Evolutionary conservation across 2,888 invertebrate genomes (phyloP).

Genomic region (Drosophila hawaiiensis): DNA sequence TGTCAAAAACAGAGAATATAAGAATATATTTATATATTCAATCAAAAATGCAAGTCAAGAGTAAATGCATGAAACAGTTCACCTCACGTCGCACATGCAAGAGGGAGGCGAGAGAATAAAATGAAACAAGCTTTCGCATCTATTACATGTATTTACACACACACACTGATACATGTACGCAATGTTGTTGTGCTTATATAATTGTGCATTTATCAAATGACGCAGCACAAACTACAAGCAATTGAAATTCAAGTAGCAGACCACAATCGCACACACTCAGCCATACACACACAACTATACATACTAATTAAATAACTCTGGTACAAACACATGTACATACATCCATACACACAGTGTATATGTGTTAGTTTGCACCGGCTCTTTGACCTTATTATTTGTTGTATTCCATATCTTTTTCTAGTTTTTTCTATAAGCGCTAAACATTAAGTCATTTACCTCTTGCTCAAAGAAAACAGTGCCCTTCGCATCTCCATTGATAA

Average conservation of each 20-base stretch:
- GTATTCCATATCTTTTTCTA: constrained; percentile 28
- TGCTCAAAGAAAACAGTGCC: constrained; percentile 94
- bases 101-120: no score
- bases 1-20: constrained; percentile 37
- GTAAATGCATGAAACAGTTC: background rate
- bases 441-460: constrained; percentile 86
- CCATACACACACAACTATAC: background rate
- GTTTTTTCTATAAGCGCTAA: background rate
- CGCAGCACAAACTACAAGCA: constrained; percentile 48
- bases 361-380: constrained; percentile 51
- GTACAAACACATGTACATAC: background rate
- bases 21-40: constrained; percentile 6
- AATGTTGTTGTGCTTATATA: constrained; percentile 63
- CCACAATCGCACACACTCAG: background rate
- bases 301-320: constrained; percentile 4
- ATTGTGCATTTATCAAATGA: constrained; percentile 55
- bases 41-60: background rate
- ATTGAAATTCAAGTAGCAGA: constrained; percentile 49
- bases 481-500: constrained; percentile 93
- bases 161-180: constrained; percentile 5
- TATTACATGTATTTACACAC: background rate
- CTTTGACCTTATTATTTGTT: constrained; percentile 60
- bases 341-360: background rate
- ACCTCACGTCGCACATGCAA: background rate
- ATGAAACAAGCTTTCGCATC: background rate